These are phyloP conservation scores for Python bivittatus DNA, from an alignment of 2,113 vertebrate genomes.

Conservation along the genomic window DNA sequence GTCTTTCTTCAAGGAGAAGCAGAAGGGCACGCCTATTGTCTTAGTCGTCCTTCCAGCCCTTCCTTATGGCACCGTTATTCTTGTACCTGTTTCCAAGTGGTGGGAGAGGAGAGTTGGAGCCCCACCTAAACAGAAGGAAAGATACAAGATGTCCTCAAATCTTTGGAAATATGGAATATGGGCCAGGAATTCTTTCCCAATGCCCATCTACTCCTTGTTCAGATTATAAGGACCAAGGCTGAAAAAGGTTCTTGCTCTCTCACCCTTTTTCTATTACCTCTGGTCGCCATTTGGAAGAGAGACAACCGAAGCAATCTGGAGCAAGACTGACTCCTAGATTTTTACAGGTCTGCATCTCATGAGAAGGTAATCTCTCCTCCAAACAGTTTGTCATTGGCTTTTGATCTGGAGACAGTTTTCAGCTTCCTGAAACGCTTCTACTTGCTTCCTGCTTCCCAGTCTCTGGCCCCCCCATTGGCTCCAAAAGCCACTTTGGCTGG, in stretches of 20 bases:
- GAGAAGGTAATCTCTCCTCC: too few species aligned
- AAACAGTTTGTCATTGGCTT: background rate
- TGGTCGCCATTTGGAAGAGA: too few species aligned
- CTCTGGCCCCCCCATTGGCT: background rate
- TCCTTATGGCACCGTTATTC: background rate
- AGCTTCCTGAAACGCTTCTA: background rate
- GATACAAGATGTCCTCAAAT: background rate
- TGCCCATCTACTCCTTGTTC: background rate
- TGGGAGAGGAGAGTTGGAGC: too few species aligned
- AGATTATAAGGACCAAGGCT: background rate
- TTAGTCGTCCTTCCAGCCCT: background rate
- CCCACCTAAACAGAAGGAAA: background rate
- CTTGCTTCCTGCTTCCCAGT: background rate
- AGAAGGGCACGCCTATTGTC: conserved; percentile 5
- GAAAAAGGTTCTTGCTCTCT: too few species aligned
- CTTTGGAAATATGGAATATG: background rate
- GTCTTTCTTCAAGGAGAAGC: background rate
- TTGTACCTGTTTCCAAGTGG: background rate
- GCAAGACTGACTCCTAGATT: background rate
- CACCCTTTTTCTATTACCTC: too few species aligned
- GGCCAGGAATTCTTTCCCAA: background rate
- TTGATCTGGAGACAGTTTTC: background rate
- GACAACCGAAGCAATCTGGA: background rate
- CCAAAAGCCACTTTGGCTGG: background rate
- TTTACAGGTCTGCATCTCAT: background rate